phyloP scores from a whole-genome alignment of 1,140 invertebrate species.

The Cotesia typhae region DNA sequence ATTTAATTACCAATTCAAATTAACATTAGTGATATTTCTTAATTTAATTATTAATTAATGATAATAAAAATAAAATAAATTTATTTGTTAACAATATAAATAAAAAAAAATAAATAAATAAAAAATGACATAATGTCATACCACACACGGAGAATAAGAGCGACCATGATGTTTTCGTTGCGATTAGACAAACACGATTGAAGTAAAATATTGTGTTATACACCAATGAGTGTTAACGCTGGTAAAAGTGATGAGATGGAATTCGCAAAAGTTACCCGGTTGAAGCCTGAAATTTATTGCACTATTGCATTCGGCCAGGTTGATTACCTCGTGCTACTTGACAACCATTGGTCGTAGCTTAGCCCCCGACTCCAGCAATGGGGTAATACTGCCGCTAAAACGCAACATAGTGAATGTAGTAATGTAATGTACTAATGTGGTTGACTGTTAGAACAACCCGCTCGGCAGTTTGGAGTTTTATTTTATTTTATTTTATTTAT shows the following conservation, averaged over 20 bases:
- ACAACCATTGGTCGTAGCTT: conserved; percentile 55
- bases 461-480: not conserved
- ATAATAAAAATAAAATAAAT: not conserved
- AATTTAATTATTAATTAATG: not conserved
- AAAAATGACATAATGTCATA: conserved; percentile 41
- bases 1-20: conserved; percentile 1
- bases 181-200: conserved; percentile 53
- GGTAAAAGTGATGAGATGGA: conserved; percentile 45
- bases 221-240: not conserved
- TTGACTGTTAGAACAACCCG: conserved; percentile 1
- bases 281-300: conserved; percentile 44
- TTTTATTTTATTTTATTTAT: conserved; percentile 5
- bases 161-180: conserved; percentile 53
- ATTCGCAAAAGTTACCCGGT: conserved; percentile 47
- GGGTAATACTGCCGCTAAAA: conserved; percentile 17
- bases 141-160: conserved; percentile 53
- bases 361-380: conserved; percentile 23
- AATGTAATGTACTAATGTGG: conserved; percentile 12
- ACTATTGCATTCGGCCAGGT: conserved; percentile 57
- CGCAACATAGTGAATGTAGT: conserved; percentile 16
- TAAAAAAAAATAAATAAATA: conserved; percentile 18
- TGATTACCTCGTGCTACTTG: conserved; percentile 65
- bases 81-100: not conserved
- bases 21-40: conserved; percentile 1
- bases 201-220: conserved; percentile 18